Evolutionary conservation across 2,113 vertebrate genomes (phyloP).

Genomic region (Hystrix cristata): DNA sequence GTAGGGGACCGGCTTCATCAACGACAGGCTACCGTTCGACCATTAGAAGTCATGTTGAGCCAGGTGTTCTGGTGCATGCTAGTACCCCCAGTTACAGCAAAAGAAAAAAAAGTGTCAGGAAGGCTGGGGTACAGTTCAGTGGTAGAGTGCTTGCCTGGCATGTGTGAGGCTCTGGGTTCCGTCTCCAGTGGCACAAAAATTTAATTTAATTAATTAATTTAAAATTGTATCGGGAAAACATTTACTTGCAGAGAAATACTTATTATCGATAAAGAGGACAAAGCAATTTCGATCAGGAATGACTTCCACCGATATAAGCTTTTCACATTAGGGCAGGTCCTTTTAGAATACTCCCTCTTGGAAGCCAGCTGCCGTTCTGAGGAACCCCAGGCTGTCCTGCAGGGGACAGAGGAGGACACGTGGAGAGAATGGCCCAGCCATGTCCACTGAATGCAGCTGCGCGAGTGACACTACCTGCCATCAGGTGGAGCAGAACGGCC

Average conservation of each 20-base stretch:
- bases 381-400: neutral
- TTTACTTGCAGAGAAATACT: neutral
- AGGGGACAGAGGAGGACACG: neutral
- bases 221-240: neutral
- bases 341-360: neutral
- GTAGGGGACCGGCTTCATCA: neutral
- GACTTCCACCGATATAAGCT: neutral
- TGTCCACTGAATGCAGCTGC: neutral
- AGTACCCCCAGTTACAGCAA: neutral
- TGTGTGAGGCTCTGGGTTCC: neutral
- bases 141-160: neutral
- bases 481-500: neutral
- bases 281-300: neutral
- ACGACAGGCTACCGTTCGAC: neutral
- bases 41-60: neutral
- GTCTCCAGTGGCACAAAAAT: neutral
- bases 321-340: neutral
- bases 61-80: no score
- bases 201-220: neutral
- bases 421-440: neutral
- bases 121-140: neutral
- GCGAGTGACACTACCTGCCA: neutral
- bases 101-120: neutral
- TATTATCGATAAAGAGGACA: neutral
- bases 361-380: accelerated